These are phyloP conservation scores for Eulacestoma nigropectus DNA, from an alignment of 2,113 vertebrate genomes.

Conservation along the genomic window DNA sequence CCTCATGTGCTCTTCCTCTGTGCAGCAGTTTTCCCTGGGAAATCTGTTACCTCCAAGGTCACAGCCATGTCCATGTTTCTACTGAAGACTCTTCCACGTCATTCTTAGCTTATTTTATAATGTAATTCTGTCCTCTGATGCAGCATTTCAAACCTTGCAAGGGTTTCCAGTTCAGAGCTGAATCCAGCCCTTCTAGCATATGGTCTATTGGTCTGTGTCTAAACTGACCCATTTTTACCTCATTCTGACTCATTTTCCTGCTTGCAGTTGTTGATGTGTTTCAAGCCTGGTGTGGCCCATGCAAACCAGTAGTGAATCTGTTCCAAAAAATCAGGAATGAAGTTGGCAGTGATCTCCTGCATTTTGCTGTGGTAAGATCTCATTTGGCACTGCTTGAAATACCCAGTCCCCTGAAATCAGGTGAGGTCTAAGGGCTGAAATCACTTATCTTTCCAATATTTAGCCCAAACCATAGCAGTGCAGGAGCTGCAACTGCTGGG, in stretches of 20 bases:
- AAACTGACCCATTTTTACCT: not conserved
- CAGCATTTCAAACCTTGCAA: not conserved
- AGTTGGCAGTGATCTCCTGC: constrained; percentile 80
- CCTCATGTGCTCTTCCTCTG: not conserved
- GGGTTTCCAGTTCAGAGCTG: not conserved
- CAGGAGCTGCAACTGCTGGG: not conserved
- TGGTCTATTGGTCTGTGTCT: not conserved
- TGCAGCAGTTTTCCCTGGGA: not conserved
- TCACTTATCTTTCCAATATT: not conserved
- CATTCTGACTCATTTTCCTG: not conserved
- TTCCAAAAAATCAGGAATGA: constrained; percentile 90
- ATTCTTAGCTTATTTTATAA: not conserved
- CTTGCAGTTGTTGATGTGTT: constrained; percentile 85
- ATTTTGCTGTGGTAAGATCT: constrained; percentile 87
- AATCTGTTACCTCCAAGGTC: not conserved
- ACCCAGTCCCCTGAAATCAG: not conserved
- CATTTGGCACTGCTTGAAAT: not conserved
- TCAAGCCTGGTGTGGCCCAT: constrained; percentile 95
- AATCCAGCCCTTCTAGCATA: not conserved
- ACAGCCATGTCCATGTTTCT: not conserved
- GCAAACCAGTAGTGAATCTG: constrained; percentile 83
- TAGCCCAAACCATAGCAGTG: not conserved
- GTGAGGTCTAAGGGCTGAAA: not conserved
- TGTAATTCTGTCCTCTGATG: not conserved
- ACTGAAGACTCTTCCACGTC: not conserved